phyloP scores from a whole-genome alignment of 2,888 invertebrate species.

The Magallana nippona region DNA sequence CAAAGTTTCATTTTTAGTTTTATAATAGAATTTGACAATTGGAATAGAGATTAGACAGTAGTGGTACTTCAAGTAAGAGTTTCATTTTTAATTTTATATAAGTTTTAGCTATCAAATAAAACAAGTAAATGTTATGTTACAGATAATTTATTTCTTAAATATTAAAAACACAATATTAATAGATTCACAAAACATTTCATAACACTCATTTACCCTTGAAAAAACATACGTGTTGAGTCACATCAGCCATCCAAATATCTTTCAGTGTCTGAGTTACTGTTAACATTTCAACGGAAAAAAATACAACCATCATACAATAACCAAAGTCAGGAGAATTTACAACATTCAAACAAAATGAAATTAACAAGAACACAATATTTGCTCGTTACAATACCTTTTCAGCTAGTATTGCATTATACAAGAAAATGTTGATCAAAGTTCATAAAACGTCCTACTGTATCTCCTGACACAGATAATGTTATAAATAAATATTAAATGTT shows the following conservation, averaged over 20 bases:
- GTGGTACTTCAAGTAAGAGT: too few relatives aligned
- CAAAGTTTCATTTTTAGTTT: too few relatives aligned
- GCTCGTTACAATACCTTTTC: background rate
- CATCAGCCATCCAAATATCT: background rate
- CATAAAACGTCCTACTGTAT: too few relatives aligned
- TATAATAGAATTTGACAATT: too few relatives aligned
- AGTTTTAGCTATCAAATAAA: too few relatives aligned
- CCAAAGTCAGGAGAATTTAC: background rate
- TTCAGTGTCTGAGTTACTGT: background rate
- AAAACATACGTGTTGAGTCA: background rate
- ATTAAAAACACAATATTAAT: slow-evolving; percentile 22
- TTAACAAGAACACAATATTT: background rate
- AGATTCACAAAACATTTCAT: slow-evolving; percentile 12
- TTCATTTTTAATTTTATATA: too few relatives aligned
- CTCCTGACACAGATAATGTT: too few relatives aligned
- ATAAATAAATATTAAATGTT: too few relatives aligned
- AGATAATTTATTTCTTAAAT: slow-evolving; percentile 12
- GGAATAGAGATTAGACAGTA: too few relatives aligned
- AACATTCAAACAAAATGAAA: background rate
- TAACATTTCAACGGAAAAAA: background rate
- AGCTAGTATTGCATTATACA: too few relatives aligned
- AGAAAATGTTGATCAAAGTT: too few relatives aligned
- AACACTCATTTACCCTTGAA: slow-evolving; percentile 6
- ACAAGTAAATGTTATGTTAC: background rate
- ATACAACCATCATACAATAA: background rate